Evolutionary conservation across 2,888 invertebrate genomes (phyloP).

Genomic region (Tachina grossa): DNA sequence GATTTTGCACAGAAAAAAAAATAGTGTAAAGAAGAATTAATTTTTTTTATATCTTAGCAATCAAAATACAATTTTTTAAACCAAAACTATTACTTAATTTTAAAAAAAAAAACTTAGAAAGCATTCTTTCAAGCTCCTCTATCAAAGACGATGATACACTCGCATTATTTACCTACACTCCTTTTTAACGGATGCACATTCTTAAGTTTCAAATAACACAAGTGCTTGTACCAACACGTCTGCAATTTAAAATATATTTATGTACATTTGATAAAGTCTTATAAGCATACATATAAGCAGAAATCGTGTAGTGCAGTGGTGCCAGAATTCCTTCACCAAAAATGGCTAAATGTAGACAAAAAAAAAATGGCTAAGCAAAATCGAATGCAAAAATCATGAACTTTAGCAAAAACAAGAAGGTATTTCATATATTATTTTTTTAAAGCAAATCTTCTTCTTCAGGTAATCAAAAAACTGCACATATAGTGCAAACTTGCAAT

Average conservation of each 20-base stretch:
- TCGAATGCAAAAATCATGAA: no score
- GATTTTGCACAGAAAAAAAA: not conserved
- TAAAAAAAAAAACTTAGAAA: not conserved
- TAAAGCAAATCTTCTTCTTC: no score
- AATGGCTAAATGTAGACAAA: no score
- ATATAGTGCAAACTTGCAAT: no score
- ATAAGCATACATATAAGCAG: not conserved
- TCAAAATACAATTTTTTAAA: no score
- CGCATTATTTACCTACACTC: conserved; percentile 30
- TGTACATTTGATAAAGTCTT: not conserved
- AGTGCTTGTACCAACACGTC: not conserved
- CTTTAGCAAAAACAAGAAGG: no score
- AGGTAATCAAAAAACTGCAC: no score
- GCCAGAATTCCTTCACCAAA: no score
- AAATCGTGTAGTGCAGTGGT: conserved; percentile 34
- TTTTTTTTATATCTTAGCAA: no score
- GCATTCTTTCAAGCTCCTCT: conserved; percentile 14
- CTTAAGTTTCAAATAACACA: conserved; percentile 55
- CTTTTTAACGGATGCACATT: conserved; percentile 44
- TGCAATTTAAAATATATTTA: not conserved
- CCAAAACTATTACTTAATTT: no score
- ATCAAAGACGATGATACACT: not conserved
- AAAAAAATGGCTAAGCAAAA: no score
- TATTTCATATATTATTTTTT: no score
- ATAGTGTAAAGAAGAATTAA: not conserved